Conservation (phyloP, 2,888 invertebrate genomes). For the Podabrus alpinus region DNA sequence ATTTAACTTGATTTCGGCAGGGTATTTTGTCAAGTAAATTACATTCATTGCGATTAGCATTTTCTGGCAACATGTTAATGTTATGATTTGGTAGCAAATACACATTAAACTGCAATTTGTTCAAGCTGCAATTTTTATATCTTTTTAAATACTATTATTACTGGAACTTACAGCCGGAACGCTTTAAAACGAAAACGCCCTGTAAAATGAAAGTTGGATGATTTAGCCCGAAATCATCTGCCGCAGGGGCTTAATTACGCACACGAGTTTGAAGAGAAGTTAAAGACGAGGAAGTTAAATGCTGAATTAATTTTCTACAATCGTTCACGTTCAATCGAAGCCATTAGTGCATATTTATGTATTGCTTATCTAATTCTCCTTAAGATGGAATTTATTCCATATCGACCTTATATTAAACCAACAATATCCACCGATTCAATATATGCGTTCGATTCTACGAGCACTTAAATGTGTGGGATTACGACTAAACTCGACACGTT, state of each 20-base stretch:
- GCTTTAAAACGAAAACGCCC: conserved; percentile 18
- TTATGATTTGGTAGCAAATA: conserved; percentile 17
- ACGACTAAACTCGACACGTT: conserved; percentile 13
- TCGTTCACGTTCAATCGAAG: conserved; percentile 4
- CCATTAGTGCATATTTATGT: conserved; percentile 11
- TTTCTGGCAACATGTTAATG: conserved; percentile 11
- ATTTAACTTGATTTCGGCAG: background rate
- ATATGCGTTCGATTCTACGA: background rate
- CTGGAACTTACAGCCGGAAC: conserved; percentile 13
- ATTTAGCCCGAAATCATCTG: conserved; percentile 21
- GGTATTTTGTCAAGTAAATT: background rate
- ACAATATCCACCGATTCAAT: background rate
- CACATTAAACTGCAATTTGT: conserved; percentile 20
- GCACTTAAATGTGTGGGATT: conserved; percentile 18
- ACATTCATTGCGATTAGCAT: background rate
- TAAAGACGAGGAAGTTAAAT: background rate
- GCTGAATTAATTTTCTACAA: conserved; percentile 8
- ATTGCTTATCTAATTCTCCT: conserved; percentile 2
- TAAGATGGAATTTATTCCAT: conserved; percentile 5
- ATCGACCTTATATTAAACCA: background rate
- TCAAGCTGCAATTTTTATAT: conserved; percentile 19
- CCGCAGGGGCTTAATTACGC: conserved; percentile 17
- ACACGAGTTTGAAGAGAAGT: conserved; percentile 11
- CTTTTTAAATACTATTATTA: conserved; percentile 22
- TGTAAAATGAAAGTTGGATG: conserved; percentile 9